Base-by-base conservation (phyloP, 2,888 invertebrate genomes). In the Acrobasis suavella region DNA sequence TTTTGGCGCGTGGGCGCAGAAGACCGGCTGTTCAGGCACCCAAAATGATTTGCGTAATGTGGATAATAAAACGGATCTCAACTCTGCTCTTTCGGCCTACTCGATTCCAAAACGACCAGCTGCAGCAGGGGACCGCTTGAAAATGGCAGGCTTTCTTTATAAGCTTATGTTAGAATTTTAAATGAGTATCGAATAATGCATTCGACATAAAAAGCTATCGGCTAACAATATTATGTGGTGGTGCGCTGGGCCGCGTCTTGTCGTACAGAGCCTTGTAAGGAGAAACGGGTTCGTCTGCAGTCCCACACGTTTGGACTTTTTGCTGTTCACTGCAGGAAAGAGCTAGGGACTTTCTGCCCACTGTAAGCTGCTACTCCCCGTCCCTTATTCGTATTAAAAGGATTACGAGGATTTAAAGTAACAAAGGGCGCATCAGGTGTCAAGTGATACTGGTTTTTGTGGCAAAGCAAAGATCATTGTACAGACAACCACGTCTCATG, bases 131-230 rank as follows among this genome's bases (percentile, higher is more conserved):
- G 82, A 83, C 80, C 85, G 82, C 74, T 82, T 85, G 80, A 88
- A 90, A 91, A 91, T 91, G 91, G 91, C 90, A 71, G 85, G 79
- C 86, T 89, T 87, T 88, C 89, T 89, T 89, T 89, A 89, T 88
- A 89, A 84, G 91, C 77, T 83, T 86, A 90, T 87, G 90, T 91
- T 92, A 92, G 91, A 91, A 91, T 92, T 92, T 92, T 89, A 92
- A 92, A 92, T 91, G 91, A 91, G 91, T 86, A 89, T 91, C 91
- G 91, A 92, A 92, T 91, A 91, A 92, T 92, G 91, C 91, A 91
- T 91, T 84, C 86, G 86, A 86, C 87, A 89, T 91, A 91, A 92
- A 92, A 92, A 92, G 90, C 90, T 90, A 91, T 91, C 91, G 88
- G 85, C 90, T 89, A 90, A 91, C 91, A 88, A 91, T 91, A 91